A percentile compares a stretch with the other conserved stretches of the same genome.
Evolutionary conservation across 2,113 vertebrate species (phyloP).

Genomic region (Lepus europaeus): DNA sequence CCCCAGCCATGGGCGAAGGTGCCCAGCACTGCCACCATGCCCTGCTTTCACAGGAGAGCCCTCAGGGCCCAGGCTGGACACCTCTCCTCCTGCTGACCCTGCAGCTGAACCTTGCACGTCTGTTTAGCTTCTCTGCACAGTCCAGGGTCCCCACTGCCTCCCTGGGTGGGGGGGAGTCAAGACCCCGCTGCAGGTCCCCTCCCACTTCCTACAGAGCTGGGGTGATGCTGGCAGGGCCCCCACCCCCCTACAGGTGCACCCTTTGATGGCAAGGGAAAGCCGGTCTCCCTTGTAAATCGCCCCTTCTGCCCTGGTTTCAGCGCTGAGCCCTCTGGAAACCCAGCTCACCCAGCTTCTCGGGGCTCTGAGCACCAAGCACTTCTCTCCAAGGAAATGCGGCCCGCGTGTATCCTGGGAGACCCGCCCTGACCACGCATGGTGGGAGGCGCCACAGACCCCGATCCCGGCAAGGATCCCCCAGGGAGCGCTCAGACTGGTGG

Average conservation of each 20-base stretch:
- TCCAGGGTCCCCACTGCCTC: accelerated
- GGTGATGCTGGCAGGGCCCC: accelerated
- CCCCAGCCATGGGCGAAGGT: background rate
- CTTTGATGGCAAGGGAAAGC: background rate
- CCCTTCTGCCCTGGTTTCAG: background rate
- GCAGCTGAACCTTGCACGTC: background rate
- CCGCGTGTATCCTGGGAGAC: background rate
- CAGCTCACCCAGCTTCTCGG: background rate
- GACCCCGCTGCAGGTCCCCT: too few relatives aligned
- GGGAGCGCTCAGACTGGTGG: too few relatives aligned
- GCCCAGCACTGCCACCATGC: too few relatives aligned
- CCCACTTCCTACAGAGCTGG: background rate
- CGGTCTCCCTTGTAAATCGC: background rate
- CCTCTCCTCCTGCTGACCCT: background rate
- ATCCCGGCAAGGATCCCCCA: background rate
- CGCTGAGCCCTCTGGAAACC: background rate
- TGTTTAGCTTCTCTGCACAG: background rate
- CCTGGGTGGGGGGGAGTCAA: background rate
- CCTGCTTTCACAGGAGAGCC: too few relatives aligned
- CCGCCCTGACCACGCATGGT: background rate
- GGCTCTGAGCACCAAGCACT: background rate
- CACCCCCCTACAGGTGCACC: background rate
- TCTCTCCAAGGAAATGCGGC: conserved; percentile 10
- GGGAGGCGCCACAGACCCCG: background rate
- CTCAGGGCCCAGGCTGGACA: background rate